Percentiles rank a stretch among this genome's conserved stretches.
Conservation (phyloP, 2,888 invertebrate genomes). For the Theretra japonica region DNA sequence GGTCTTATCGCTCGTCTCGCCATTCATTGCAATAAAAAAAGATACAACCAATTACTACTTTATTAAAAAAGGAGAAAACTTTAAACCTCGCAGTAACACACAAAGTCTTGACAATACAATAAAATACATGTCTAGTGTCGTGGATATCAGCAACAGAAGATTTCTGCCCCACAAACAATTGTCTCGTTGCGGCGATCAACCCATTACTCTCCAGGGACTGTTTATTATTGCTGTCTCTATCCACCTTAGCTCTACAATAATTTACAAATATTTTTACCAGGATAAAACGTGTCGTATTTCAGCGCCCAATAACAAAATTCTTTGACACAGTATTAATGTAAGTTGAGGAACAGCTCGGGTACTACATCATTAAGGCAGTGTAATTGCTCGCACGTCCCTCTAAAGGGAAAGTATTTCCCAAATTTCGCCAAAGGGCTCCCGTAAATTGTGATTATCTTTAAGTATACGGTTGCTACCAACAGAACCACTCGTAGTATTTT, state of each 20-base stretch:
- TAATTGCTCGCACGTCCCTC: conserved; percentile 72
- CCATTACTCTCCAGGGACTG: not conserved
- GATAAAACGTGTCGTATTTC: not conserved
- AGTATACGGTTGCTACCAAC: conserved; percentile 76
- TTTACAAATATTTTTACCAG: not conserved
- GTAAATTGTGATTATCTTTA: conserved; percentile 84
- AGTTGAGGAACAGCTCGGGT: conserved; percentile 49
- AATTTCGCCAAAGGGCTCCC: conserved; percentile 68
- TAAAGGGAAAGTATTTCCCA: conserved; percentile 69
- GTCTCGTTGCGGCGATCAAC: not conserved
- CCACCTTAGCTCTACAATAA: not conserved
- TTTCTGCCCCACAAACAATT: no score
- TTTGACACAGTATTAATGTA: conserved; percentile 57
- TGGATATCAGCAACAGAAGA: no score
- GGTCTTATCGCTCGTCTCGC: no score
- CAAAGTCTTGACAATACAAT: no score
- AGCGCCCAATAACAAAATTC: conserved; percentile 45
- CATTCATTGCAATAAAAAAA: no score
- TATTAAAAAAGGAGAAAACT: no score
- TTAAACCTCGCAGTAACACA: no score
- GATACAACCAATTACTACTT: no score
- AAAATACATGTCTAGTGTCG: no score
- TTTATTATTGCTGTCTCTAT: not conserved
- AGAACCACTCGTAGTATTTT: conserved; percentile 81
- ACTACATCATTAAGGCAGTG: conserved; percentile 68